Conservation (phyloP, 2,888 invertebrate species). For the Drosophila paracracens region DNA sequence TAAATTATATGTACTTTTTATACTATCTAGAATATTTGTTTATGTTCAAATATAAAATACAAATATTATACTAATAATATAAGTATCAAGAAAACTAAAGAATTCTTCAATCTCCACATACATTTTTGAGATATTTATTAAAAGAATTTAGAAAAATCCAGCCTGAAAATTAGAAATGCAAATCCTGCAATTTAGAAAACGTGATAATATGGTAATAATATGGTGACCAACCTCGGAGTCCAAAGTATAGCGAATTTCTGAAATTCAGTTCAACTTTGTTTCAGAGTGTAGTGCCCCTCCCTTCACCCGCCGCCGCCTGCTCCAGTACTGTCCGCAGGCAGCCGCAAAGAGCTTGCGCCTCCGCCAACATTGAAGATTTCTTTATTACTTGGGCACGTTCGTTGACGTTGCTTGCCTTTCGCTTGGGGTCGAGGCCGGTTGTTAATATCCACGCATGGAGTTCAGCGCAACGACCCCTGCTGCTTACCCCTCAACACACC, state of each 20-base stretch:
- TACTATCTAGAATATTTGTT: background rate
- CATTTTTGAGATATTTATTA: background rate
- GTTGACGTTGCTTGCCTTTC: slow-evolving; percentile 37
- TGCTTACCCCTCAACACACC: background rate
- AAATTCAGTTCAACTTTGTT: background rate
- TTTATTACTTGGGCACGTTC: slow-evolving; percentile 79
- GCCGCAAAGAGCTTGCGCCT: slow-evolving; percentile 54
- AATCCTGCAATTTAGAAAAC: background rate
- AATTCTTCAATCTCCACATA: background rate
- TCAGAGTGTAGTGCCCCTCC: background rate
- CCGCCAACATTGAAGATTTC: slow-evolving; percentile 73
- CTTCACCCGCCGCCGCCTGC: slow-evolving; percentile 4
- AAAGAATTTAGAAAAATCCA: background rate
- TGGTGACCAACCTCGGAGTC: background rate
- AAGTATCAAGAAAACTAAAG: no score
- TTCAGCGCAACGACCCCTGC: slow-evolving; percentile 60
- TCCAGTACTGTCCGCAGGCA: slow-evolving; percentile 34
- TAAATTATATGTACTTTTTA: background rate
- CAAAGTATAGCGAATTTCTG: background rate
- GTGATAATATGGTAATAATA: no score
- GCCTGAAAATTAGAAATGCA: background rate
- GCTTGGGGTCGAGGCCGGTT: slow-evolving; percentile 81
- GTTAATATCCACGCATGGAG: slow-evolving; percentile 76
- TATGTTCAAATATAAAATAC: background rate
- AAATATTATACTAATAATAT: no score